Evolutionary conservation across 2,888 invertebrate species (phyloP), one percentile per base, ranked within the genome.

Genomic region (Drosophila stalkeri): DNA sequence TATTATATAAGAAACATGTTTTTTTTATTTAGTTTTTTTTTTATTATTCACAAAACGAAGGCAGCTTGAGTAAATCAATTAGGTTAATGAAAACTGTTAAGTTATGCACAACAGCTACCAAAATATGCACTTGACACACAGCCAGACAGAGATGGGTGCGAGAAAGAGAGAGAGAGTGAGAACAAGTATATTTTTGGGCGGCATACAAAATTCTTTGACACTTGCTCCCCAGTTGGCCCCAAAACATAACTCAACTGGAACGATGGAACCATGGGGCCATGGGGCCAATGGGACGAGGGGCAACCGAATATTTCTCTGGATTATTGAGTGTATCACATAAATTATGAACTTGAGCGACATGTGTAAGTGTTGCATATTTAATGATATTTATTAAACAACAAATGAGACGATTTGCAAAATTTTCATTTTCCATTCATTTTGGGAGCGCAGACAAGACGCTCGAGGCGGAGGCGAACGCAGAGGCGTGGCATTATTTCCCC

Each of bases 1-100:
- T 47, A 27, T 27, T 16, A n/a, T 23, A 23, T 23, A 7, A 7
- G 3, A 31, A 9, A 37, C 2, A 33, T 23, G 2, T 64, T 7
- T 44, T 39, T 55, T 7, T 57, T 27, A 6, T 27, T 7, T 57
- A 3, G 4, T 44, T 39, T 55, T 7, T 57, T 27, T 27, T 27
- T 7, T 57, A 3, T 33, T 7, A 12, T 14, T 41, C n/a, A 33
- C 14, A 44, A 7, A n/a, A 6, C 37, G 39, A 12, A 16, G 23
- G n/a, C 37, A 37, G 14, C 16, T 16, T 31, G 46, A 54, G n/a
- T 62, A 64, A 72, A 75, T 84, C 78, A 82, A 82, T 82, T 84
- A 87, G 75, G 61, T 78, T 78, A 86, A 82, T 82, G 87, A 78
- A 86, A 72, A 71, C 69, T 71, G 59, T 71, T 85, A 72, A 81